Conservation (phyloP, 2,113 vertebrate genomes). For the Pterocles orientalis region DNA sequence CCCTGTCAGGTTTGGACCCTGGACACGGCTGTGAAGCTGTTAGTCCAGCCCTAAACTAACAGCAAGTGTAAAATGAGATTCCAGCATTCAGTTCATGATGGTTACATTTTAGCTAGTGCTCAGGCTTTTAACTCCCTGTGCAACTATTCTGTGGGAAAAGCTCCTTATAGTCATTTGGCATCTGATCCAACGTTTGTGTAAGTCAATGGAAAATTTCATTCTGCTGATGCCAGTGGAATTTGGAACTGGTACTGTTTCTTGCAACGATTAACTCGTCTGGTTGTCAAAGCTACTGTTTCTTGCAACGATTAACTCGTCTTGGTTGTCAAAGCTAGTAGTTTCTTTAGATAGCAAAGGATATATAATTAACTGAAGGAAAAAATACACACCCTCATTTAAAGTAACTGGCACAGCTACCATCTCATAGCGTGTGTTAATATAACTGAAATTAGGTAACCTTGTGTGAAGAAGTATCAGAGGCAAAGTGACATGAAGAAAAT, state of each 20-base stretch:
- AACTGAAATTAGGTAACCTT: background rate
- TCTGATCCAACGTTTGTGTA: background rate
- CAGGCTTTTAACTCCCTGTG: background rate
- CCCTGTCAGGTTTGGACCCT: background rate
- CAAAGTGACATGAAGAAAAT: background rate
- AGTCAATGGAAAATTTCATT: slow-evolving; percentile 30
- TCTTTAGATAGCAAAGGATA: background rate
- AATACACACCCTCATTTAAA: background rate
- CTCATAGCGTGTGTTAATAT: background rate
- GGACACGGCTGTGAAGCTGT: background rate
- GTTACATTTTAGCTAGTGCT: background rate
- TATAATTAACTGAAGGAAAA: background rate
- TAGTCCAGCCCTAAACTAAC: background rate
- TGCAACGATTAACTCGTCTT: slow-evolving; percentile 32
- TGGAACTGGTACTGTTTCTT: background rate
- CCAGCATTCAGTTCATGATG: background rate
- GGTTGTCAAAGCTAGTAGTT: background rate
- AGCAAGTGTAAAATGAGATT: background rate
- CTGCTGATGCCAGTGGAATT: slow-evolving; percentile 45
- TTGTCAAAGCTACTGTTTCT: background rate
- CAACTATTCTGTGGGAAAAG: background rate
- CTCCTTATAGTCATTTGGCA: background rate
- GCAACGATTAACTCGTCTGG: slow-evolving; percentile 29
- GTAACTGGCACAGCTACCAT: background rate
- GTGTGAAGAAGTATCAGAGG: background rate